Base-by-base conservation (phyloP, 2,113 vertebrate genomes). In the Speoplatyrhinus poulsoni region DNA sequence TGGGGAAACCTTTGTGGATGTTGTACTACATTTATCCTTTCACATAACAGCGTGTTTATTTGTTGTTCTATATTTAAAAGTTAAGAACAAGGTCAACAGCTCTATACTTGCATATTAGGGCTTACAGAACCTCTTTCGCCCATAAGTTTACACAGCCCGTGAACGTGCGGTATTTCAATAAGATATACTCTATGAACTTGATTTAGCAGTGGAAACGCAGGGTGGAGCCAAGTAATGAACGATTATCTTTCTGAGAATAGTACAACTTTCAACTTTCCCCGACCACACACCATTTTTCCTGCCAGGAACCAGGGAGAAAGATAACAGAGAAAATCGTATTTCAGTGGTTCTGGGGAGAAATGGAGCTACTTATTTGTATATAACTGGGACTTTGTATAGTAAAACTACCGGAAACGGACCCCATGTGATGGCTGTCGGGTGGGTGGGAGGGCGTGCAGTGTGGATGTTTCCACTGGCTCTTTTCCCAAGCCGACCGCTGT, bases 401-500 rank as follows among this genome's bases (percentile, higher is more conserved):
- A 48, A 11, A 80, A 59, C 77, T 75, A 70, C 57, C 16, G n/a
- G 65, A 67, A 26, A 46, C 17, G 19, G 62, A 76, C 60, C 64
- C 61, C 57, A 26, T 49, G 60, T 75, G 72, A 75, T 80, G 58
- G 67, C 36, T 41, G 36, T 4, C 7, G 36, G 36, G 36, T 59
- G 63, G 5, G 52, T 7, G 33, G 69, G 71, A 50, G 66, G 70
- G 65, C 62, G 58, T 69, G 68, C 62, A 47, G 62, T 58, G n/a
- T 67, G 54, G 66, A 19, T 68, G 54, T 68, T 57, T 81, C 62
- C 57, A 41, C 56, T 82, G 80, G 65, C 62, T 52, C 36, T 60
- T 1, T 70, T 80, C 79, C 77, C 64, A 73, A 78, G 61, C 74
- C 64, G 67, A 59, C 74, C 66, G 67, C 15, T 76, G 19, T 66